Percentiles rank a stretch among this genome's conserved stretches.
These are phyloP conservation scores for Poicephalus meyeri DNA, from an alignment of 2,113 vertebrate species.

Conservation along the genomic window DNA sequence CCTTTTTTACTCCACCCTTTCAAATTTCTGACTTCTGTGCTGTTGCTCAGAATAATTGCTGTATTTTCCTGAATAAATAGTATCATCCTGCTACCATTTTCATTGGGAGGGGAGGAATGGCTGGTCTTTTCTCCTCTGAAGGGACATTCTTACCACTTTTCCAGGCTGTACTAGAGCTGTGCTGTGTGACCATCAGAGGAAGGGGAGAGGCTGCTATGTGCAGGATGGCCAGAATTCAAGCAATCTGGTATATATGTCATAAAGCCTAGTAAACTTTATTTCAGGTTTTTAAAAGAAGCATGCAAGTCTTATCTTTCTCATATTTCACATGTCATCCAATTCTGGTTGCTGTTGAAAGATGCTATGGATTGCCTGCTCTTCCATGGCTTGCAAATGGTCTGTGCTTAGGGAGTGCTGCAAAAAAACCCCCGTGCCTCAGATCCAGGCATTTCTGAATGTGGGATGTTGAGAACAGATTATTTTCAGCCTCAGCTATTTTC, in stretches of 20 bases:
- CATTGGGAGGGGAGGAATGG: background rate
- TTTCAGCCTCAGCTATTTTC: constrained; percentile 43
- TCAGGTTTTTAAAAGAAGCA: background rate
- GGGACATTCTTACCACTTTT: background rate
- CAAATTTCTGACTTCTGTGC: background rate
- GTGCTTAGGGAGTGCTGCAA: background rate
- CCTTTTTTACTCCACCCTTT: background rate
- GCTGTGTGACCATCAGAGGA: background rate
- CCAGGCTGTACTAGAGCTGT: background rate
- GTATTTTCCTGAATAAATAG: background rate
- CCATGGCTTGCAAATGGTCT: background rate
- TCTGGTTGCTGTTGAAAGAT: background rate
- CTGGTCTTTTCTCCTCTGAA: background rate
- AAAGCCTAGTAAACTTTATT: background rate
- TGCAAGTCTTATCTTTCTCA: background rate
- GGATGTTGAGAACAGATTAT: constrained; percentile 44
- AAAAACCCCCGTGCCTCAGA: background rate
- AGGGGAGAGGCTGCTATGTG: background rate
- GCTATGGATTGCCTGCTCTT: background rate
- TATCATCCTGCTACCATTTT: background rate
- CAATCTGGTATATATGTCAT: background rate
- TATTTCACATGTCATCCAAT: background rate
- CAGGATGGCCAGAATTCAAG: background rate
- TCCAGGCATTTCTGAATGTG: constrained; percentile 26
- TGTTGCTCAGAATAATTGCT: background rate